These are phyloP conservation scores for Scaptomyza flava DNA, from an alignment of 2,888 invertebrate species.

Conservation along the genomic window DNA sequence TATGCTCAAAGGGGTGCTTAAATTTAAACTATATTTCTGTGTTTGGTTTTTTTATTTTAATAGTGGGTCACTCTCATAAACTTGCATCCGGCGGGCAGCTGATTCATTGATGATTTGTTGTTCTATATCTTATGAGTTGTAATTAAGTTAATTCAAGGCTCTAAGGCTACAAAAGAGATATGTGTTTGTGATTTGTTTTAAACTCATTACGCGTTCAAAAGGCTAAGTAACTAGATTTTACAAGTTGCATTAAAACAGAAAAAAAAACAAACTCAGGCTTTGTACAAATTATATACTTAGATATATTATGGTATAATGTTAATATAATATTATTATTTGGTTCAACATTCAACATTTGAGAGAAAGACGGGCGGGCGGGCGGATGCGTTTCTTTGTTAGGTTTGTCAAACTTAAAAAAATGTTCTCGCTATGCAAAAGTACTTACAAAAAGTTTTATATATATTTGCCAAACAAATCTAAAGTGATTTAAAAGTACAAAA, in stretches of 20 bases:
- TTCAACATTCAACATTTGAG: constrained; percentile 45
- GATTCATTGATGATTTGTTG: constrained; percentile 22
- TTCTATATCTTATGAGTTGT: constrained; percentile 13
- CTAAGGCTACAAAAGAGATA: constrained; percentile 25
- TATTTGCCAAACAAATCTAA: constrained; percentile 40
- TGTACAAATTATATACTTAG: constrained; percentile 16
- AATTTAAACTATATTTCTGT: constrained; percentile 4
- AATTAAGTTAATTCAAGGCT: constrained; percentile 15
- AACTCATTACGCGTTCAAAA: constrained; percentile 30
- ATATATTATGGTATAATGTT: constrained; percentile 16
- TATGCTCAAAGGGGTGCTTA: neutral
- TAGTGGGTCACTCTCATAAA: constrained; percentile 39
- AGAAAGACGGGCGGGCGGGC: constrained; percentile 55
- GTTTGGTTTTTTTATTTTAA: constrained; percentile 1
- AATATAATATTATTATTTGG: constrained; percentile 37
- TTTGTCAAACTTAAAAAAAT: constrained; percentile 28
- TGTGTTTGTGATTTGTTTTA: constrained; percentile 8
- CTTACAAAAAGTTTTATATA: constrained; percentile 29
- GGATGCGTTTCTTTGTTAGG: constrained; percentile 44
- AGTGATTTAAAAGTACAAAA: constrained; percentile 27
- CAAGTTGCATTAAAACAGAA: constrained; percentile 46
- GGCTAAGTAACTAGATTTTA: constrained; percentile 43
- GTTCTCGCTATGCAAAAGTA: constrained; percentile 44
- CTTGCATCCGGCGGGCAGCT: constrained; percentile 50
- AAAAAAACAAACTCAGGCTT: constrained; percentile 18